Percentiles rank a stretch among this genome's conserved stretches.
These are phyloP conservation scores for Bolinopsis microptera DNA, from an alignment of 37 sponge, comb jelly and placozoan species.

Conservation along the genomic window DNA sequence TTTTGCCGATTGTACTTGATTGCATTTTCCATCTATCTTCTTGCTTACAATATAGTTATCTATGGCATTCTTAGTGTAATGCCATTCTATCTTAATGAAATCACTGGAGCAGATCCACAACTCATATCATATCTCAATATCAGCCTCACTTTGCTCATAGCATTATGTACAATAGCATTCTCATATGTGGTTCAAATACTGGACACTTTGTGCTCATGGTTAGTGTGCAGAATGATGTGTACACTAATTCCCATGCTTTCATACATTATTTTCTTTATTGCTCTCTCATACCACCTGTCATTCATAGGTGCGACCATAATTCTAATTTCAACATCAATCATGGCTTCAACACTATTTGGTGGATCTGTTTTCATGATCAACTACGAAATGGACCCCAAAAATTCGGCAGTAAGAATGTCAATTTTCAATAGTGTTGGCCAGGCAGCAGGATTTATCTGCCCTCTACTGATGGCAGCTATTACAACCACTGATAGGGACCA, in stretches of 20 bases:
- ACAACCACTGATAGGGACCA: neutral
- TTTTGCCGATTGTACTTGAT: neutral
- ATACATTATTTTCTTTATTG: neutral
- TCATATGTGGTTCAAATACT: neutral
- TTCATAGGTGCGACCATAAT: neutral
- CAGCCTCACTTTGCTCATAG: neutral
- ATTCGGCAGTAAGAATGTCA: neutral
- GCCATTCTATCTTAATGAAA: conserved; percentile 14
- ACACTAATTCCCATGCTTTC: neutral
- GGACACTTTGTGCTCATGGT: neutral
- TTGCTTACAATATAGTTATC: neutral
- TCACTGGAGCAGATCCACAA: neutral
- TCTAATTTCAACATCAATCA: neutral
- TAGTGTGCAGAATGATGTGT: neutral
- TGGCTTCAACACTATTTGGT: neutral
- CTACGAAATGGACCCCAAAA: conserved; percentile 27
- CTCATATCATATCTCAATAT: conserved; percentile 17
- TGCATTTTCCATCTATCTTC: conserved; percentile 3
- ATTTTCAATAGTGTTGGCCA: conserved; percentile 33
- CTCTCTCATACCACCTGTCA: neutral
- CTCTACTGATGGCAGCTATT: conserved; percentile 9
- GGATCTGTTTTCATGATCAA: neutral
- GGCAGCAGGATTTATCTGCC: conserved; percentile 15
- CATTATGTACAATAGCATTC: neutral
- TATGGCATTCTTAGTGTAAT: neutral